Evolutionary conservation across 2,797 vertebrate genomes (phyloP).

Genomic region (Acropternis orthonyx): DNA sequence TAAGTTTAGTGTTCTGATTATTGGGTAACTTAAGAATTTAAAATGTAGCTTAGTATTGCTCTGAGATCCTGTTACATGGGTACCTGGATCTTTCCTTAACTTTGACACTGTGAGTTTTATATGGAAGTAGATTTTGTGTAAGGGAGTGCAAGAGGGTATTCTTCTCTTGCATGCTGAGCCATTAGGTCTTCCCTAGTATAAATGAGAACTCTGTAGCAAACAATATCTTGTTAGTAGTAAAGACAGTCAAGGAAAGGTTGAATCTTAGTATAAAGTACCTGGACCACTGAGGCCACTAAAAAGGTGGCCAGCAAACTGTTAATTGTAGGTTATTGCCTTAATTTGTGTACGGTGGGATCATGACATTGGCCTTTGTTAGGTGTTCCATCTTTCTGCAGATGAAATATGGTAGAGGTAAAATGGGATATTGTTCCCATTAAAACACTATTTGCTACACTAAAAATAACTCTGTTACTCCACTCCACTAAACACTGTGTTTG

Average conservation of each 20-base stretch:
- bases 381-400: not conserved
- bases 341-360: not conserved
- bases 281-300: not conserved
- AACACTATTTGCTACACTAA: not conserved
- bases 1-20: not conserved
- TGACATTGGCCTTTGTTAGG: not conserved
- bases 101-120: not conserved
- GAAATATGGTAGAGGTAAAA: not conserved
- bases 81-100: not conserved
- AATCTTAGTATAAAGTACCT: not conserved
- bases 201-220: not conserved
- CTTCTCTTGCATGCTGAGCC: not conserved
- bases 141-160: not conserved
- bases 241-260: not conserved
- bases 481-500: not conserved
- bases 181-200: not conserved
- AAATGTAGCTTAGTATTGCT: not conserved
- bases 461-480: not conserved
- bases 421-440: not conserved
- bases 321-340: not conserved
- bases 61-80: rapidly evolving
- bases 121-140: not conserved
- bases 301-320: not conserved
- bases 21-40: not conserved
- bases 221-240: not conserved